These are phyloP conservation scores for Phylloscopus trochiloides DNA, from an alignment of 2,113 vertebrate species.

Conservation along the genomic window DNA sequence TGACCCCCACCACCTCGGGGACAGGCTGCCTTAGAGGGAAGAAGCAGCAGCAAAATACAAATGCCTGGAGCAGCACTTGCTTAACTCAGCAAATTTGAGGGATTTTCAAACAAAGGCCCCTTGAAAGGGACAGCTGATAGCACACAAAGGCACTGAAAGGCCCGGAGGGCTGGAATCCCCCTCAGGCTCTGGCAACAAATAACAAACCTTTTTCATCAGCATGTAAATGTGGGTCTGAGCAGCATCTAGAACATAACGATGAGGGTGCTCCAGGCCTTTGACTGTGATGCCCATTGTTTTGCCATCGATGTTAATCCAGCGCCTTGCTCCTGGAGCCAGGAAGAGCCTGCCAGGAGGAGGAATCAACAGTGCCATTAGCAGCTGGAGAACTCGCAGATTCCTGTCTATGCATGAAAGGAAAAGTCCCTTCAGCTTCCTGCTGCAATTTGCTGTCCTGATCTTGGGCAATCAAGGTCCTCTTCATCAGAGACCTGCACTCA, in stretches of 20 bases:
- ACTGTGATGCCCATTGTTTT: constrained; percentile 98
- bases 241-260: constrained; percentile 93
- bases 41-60: background rate
- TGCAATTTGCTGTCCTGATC: background rate
- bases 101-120: background rate
- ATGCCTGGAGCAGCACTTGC: background rate
- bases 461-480: background rate
- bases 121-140: background rate
- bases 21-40: background rate
- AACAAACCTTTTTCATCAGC: constrained; percentile 97
- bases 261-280: constrained; percentile 89
- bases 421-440: background rate
- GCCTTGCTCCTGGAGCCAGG: constrained; percentile 91
- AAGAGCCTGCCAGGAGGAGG: constrained; percentile 80
- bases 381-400: background rate
- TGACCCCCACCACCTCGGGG: background rate
- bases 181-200: background rate
- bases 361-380: background rate
- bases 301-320: constrained; percentile 98
- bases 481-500: background rate
- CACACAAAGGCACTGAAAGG: background rate
- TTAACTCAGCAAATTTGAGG: background rate
- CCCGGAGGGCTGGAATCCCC: constrained; percentile 12
- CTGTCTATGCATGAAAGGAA: background rate
- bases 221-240: constrained; percentile 99